Conservation (phyloP, 2,113 vertebrate genomes). For the Rhadina sibilatrix region DNA sequence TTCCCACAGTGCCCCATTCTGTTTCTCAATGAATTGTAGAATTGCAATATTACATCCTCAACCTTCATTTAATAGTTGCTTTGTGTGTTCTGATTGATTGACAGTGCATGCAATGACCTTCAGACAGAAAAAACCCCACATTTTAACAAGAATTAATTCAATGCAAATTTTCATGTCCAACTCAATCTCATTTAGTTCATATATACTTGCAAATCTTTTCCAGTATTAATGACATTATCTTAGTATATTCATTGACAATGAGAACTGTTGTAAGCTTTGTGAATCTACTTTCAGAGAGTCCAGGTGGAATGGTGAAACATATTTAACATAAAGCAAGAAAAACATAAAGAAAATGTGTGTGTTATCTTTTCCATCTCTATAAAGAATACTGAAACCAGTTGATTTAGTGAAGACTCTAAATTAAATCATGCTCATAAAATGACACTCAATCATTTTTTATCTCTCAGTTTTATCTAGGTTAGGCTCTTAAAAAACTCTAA, state of each 20-base stretch:
- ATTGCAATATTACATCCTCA: not conserved
- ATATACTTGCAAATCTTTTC: constrained; percentile 4
- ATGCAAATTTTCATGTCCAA: not conserved
- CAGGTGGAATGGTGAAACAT: not conserved
- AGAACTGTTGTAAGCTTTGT: not conserved
- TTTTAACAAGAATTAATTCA: constrained; percentile 10
- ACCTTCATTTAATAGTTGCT: not conserved
- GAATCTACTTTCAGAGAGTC: not conserved
- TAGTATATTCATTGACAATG: not conserved
- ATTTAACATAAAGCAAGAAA: not conserved
- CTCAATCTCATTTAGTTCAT: constrained; percentile 13
- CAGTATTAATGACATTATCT: constrained; percentile 23
- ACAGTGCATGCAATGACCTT: not conserved
- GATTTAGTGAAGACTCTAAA: not conserved
- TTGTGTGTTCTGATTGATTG: not conserved
- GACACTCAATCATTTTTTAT: not conserved
- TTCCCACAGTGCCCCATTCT: not conserved
- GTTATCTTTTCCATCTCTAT: not conserved
- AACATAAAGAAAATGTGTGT: not conserved
- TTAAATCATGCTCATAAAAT: not conserved
- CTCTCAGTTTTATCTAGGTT: not conserved
- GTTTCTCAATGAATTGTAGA: not conserved
- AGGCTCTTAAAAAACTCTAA: not conserved
- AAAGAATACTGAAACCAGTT: not conserved
- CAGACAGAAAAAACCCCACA: not conserved